Percentiles rank a stretch among this genome's conserved stretches.
These are phyloP conservation scores for Xestobium rufovillosum DNA, from an alignment of 2,888 invertebrate species.

Conservation along the genomic window DNA sequence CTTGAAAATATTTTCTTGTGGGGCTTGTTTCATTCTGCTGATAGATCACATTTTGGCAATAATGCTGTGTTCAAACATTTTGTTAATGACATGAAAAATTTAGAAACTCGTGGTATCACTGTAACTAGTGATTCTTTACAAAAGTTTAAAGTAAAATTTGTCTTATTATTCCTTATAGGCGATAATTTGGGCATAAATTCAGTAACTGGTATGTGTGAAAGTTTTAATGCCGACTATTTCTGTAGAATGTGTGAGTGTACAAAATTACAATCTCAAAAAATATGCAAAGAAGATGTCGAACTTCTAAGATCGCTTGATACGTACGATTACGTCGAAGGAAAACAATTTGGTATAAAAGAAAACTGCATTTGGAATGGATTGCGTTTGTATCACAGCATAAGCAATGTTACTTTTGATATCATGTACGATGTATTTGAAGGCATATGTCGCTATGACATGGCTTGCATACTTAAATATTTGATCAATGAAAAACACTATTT, in stretches of 20 bases:
- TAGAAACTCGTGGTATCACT: slow-evolving; percentile 16
- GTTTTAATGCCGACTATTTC: slow-evolving; percentile 4
- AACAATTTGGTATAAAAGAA: slow-evolving; percentile 3
- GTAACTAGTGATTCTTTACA: too few relatives aligned
- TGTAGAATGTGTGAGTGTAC: slow-evolving; percentile 7
- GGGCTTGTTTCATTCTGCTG: slow-evolving; percentile 19
- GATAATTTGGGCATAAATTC: slow-evolving; percentile 7
- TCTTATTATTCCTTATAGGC: too few relatives aligned
- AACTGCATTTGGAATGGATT: slow-evolving; percentile 9
- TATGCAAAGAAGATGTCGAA: slow-evolving; percentile 8
- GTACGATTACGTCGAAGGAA: too few relatives aligned
- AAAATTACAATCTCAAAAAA: neutral
- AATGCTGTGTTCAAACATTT: slow-evolving; percentile 15
- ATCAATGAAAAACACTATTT: slow-evolving; percentile 6
- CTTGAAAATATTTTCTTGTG: slow-evolving; percentile 22
- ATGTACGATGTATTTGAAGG: slow-evolving; percentile 13
- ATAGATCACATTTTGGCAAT: slow-evolving; percentile 20
- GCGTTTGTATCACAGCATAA: slow-evolving; percentile 6
- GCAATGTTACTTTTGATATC: slow-evolving; percentile 11
- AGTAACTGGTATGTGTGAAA: slow-evolving; percentile 7
- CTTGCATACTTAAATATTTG: slow-evolving; percentile 2
- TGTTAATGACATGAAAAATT: slow-evolving; percentile 20
- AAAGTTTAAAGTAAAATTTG: too few relatives aligned
- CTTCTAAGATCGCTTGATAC: slow-evolving; percentile 8
- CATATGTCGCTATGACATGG: slow-evolving; percentile 5